Evolutionary conservation across 1,140 invertebrate genomes (phyloP).

Genomic region (Dendroctonus valens): DNA sequence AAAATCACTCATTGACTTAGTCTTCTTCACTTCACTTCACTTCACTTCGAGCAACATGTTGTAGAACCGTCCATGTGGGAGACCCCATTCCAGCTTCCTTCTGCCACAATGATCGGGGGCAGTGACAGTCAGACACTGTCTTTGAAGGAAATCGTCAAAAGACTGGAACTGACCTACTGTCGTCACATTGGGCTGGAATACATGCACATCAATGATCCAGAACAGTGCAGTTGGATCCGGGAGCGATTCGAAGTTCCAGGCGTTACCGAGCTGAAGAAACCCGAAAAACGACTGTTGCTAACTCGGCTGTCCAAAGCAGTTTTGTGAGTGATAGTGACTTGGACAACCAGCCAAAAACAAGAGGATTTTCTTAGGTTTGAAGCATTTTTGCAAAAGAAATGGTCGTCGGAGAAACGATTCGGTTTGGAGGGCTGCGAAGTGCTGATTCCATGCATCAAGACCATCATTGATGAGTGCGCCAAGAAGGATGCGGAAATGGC

Average conservation of each 20-base stretch:
- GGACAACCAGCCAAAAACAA: not conserved
- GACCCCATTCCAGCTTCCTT: constrained; percentile 91
- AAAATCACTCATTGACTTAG: constrained; percentile 91
- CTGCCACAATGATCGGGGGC: constrained; percentile 96
- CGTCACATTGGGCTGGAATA: constrained; percentile 94
- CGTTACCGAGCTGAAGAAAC: constrained; percentile 78
- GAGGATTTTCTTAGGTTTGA: constrained; percentile 64
- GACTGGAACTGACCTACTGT: constrained; percentile 85
- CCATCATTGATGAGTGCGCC: constrained; percentile 82
- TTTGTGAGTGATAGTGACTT: constrained; percentile 5
- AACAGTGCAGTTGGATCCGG: constrained; percentile 97
- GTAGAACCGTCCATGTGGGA: constrained; percentile 95
- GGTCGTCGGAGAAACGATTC: constrained; percentile 87
- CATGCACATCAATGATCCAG: constrained; percentile 97
- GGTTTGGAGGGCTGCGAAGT: constrained; percentile 91
- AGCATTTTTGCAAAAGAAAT: constrained; percentile 84
- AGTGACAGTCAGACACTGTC: constrained; percentile 77
- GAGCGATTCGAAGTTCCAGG: constrained; percentile 93
- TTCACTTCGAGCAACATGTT: not conserved
- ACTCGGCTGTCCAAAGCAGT: constrained; percentile 84
- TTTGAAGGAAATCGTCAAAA: constrained; percentile 85
- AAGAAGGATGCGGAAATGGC: constrained; percentile 77
- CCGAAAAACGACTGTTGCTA: constrained; percentile 84
- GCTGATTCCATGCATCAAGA: constrained; percentile 82
- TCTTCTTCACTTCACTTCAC: constrained; percentile 54